A percentile compares a stretch with the other conserved stretches of the same genome.
These are phyloP conservation scores for Drosophila austrosaltans DNA, from an alignment of 2,888 invertebrate species.

Conservation along the genomic window DNA sequence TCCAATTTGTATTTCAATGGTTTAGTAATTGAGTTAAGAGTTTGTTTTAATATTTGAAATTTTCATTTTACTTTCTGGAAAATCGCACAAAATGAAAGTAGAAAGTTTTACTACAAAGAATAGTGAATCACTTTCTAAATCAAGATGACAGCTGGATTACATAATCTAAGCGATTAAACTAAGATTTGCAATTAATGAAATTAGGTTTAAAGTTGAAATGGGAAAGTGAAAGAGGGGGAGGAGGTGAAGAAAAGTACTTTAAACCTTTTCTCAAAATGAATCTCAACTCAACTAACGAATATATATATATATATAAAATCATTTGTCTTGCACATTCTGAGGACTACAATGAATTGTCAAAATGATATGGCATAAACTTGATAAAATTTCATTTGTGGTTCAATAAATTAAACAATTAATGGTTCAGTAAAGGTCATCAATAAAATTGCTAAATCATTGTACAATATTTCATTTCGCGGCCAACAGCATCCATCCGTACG, in stretches of 20 bases:
- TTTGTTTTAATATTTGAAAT: conserved; percentile 50
- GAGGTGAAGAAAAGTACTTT: no score
- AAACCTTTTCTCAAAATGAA: neutral
- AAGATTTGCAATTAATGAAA: neutral
- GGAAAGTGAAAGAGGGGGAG: neutral
- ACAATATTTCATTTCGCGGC: conserved; percentile 22
- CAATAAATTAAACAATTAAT: conserved; percentile 64
- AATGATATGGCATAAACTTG: conserved; percentile 42
- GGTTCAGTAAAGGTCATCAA: conserved; percentile 47
- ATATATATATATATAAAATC: neutral
- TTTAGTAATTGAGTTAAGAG: conserved; percentile 66
- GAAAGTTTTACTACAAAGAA: neutral
- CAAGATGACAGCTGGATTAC: no score
- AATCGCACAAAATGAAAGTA: neutral
- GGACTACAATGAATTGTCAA: conserved; percentile 28
- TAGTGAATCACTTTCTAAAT: no score
- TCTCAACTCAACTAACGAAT: neutral
- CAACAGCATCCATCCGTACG: neutral
- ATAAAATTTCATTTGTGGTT: conserved; percentile 40
- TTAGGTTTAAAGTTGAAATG: neutral
- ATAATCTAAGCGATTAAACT: no score
- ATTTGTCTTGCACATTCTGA: neutral
- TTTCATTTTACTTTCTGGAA: conserved; percentile 9
- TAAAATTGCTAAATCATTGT: conserved; percentile 60
- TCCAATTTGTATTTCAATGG: conserved; percentile 61